Evolutionary conservation across 2,888 invertebrate species (phyloP), one percentile per base, ranked within the genome.

Genomic region (Ormia ochracea): DNA sequence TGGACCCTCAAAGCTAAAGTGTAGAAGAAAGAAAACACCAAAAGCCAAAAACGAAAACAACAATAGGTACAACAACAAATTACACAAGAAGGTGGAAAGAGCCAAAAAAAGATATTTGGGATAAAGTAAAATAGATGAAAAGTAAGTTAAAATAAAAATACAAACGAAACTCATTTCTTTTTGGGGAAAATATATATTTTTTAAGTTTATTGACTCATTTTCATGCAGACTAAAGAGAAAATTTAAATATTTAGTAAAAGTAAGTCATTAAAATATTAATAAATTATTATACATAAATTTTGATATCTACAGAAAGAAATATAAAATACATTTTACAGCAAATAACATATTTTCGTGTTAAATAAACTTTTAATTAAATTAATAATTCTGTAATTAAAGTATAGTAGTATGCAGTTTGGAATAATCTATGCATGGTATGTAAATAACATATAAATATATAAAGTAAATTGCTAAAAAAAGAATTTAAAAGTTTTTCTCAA

Each of bases 251-350:
- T 54, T 63, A 54, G 23, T 43, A 33, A 2, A 58, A 66, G 50
- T 41, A 41, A 41, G 28, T 33, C 14, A 43, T 56, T 50, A 54
- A 54, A 23, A 7, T 56, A 28, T 61, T 56, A 48, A 23, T 33
- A 75, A 45, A 31, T 68, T n/a, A n/a, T n/a, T 52, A 52, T 50
- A 59, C 26, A 68, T 19, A 50, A 33, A 77, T 77, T 77, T 77
- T 50, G 56, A 70, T 77, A 69, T 70, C 48, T 70, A 77, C 63
- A 77, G 26, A 69, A 69, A 54, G 3, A 41, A 50, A 66, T 48
- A 21, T 45, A 56, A 45, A n/a, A n/a, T n/a, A n/a, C n/a, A 14
- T 41, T 65, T 65, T 41, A 66, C 23, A 48, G 23, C 3, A 36
- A 41, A n/a, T n/a, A n/a, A 14, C 10, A 14, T 7, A 41, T 21